Percentiles rank a stretch among this genome's conserved stretches.
phyloP scores from a whole-genome alignment of 1,140 invertebrate species.

The Polypedilum pembai region DNA sequence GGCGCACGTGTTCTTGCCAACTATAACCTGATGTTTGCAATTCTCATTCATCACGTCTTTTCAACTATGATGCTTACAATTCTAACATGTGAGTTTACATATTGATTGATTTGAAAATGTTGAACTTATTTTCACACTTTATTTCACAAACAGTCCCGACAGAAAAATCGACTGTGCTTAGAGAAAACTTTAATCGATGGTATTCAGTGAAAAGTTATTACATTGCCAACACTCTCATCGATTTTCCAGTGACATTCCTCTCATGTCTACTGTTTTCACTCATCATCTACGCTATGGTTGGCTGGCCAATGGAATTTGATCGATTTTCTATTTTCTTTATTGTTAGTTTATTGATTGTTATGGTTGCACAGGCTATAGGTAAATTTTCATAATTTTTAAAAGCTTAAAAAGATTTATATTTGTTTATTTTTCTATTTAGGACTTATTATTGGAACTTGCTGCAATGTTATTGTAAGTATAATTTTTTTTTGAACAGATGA shows the following conservation, averaged over 20 bases:
- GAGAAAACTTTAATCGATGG: conserved; percentile 95
- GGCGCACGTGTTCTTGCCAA: conserved; percentile 68
- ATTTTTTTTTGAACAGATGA: background rate
- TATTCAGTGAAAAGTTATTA: conserved; percentile 92
- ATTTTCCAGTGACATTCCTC: conserved; percentile 64
- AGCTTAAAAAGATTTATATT: too few species aligned
- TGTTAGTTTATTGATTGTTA: conserved; percentile 70
- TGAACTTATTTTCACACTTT: conserved; percentile 40
- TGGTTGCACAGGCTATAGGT: conserved; percentile 75
- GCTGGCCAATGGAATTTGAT: conserved; percentile 66
- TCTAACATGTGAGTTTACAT: conserved; percentile 60
- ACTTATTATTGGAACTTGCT: conserved; percentile 77
- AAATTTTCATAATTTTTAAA: too few species aligned
- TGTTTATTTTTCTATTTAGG: conserved; percentile 43
- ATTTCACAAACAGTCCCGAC: conserved; percentile 63
- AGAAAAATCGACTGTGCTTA: conserved; percentile 82
- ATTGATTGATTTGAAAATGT: conserved; percentile 28
- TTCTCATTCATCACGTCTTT: conserved; percentile 77
- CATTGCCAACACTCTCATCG: conserved; percentile 74
- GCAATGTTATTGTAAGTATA: conserved; percentile 67
- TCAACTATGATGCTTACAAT: conserved; percentile 79
- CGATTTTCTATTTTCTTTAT: conserved; percentile 77
- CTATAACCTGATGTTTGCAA: conserved; percentile 73
- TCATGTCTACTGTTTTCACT: conserved; percentile 69
- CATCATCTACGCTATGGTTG: conserved; percentile 81